Conservation (phyloP, 2,888 invertebrate species). For the Erebia aethiops region DNA sequence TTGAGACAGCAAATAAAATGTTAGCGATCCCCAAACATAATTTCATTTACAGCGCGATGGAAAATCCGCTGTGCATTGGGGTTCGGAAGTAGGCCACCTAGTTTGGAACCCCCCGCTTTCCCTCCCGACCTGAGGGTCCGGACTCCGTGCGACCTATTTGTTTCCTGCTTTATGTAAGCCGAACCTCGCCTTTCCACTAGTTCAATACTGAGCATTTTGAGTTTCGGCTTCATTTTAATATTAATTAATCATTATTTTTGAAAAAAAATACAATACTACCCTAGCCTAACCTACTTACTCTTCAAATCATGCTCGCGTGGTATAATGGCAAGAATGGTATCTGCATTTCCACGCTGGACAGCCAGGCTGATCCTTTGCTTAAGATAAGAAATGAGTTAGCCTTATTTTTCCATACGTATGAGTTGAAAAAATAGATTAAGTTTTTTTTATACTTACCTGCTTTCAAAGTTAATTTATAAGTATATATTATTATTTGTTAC, state of each 20-base stretch:
- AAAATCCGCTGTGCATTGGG: slow-evolving; percentile 46
- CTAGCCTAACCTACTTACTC: too few relatives aligned
- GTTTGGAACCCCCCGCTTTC: slow-evolving; percentile 48
- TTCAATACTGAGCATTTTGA: slow-evolving; percentile 31
- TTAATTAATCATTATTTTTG: background rate
- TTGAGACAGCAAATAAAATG: slow-evolving; percentile 16
- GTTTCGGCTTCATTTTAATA: slow-evolving; percentile 3
- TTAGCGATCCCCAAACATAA: slow-evolving; percentile 45
- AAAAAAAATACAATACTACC: too few relatives aligned
- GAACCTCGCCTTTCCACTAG: slow-evolving; percentile 43
- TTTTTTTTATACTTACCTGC: background rate
- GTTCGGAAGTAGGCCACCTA: slow-evolving; percentile 71
- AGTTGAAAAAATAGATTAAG: background rate
- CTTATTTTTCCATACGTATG: too few relatives aligned
- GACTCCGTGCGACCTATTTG: slow-evolving; percentile 66
- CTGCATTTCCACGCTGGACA: too few relatives aligned
- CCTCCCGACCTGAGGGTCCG: slow-evolving; percentile 45
- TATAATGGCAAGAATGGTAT: too few relatives aligned
- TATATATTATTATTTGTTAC: too few relatives aligned
- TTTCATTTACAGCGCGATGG: slow-evolving; percentile 56
- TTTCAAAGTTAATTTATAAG: too few relatives aligned
- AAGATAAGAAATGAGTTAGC: too few relatives aligned
- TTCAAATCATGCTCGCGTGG: too few relatives aligned
- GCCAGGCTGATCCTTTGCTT: too few relatives aligned
- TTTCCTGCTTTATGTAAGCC: slow-evolving; percentile 62